These are phyloP conservation scores for Pampusana beccarii DNA, from an alignment of 2,113 vertebrate genomes.

Conservation along the genomic window DNA sequence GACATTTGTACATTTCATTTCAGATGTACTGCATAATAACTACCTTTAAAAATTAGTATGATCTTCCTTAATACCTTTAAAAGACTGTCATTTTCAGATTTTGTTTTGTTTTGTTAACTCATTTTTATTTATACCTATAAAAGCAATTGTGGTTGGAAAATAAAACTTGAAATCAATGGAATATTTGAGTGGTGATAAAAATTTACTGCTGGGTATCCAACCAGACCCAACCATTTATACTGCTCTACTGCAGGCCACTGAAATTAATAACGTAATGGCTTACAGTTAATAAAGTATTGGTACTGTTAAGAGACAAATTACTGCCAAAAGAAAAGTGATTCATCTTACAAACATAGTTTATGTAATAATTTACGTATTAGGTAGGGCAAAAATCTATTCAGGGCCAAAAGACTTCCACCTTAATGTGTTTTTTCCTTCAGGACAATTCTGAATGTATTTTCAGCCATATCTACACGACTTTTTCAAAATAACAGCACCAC, in stretches of 20 bases:
- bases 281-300: constrained; percentile 54
- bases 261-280: constrained; percentile 57
- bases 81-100: neutral
- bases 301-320: constrained; percentile 50
- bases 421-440: neutral
- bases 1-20: neutral
- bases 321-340: constrained; percentile 6
- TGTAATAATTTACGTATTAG: neutral
- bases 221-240: neutral
- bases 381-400: neutral
- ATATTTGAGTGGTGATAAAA: constrained; percentile 28
- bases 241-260: neutral
- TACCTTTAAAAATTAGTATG: neutral
- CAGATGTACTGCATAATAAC: neutral
- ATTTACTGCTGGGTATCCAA: neutral
- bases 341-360: neutral
- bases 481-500: neutral
- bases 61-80: neutral
- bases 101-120: neutral
- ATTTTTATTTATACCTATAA: neutral
- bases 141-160: neutral
- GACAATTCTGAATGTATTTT: neutral
- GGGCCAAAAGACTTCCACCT: neutral
- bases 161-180: neutral
- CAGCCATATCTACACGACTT: neutral